Conservation (phyloP, 2,888 invertebrate species). For the Hyposoter didymator region DNA sequence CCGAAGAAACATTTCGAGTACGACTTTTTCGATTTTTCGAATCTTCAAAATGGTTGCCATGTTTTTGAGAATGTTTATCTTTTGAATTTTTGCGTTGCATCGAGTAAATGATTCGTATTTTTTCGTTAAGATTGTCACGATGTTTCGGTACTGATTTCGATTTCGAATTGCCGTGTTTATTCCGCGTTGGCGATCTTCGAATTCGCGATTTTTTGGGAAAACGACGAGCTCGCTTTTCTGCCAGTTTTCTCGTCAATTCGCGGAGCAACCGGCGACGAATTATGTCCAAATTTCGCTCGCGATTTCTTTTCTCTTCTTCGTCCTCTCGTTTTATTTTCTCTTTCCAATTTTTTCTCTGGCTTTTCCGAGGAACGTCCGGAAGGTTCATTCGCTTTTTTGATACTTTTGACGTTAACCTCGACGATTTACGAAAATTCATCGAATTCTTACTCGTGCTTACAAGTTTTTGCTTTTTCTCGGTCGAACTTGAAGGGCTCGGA, state of each 20-base stretch:
- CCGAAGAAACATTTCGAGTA: constrained; percentile 31
- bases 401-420: constrained; percentile 43
- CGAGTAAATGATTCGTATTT: constrained; percentile 69
- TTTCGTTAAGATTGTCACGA: constrained; percentile 61
- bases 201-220: constrained; percentile 18
- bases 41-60: background rate
- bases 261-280: constrained; percentile 63
- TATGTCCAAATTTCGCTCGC: constrained; percentile 31
- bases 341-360: constrained; percentile 68
- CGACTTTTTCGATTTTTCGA: constrained; percentile 19
- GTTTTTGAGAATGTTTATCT: constrained; percentile 3
- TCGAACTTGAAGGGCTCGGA: background rate
- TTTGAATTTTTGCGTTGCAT: constrained; percentile 57
- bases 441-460: too few species aligned
- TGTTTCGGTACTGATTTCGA: background rate
- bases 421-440: background rate
- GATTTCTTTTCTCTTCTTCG: background rate
- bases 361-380: constrained; percentile 60
- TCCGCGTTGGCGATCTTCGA: constrained; percentile 13
- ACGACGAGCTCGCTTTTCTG: constrained; percentile 23
- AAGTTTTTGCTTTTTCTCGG: background rate
- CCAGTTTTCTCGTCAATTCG: constrained; percentile 60
- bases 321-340: constrained; percentile 65
- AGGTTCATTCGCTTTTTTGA: constrained; percentile 70
- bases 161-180: background rate